phyloP scores from a whole-genome alignment of 2,113 vertebrate genomes.

The Sturnira hondurensis region DNA sequence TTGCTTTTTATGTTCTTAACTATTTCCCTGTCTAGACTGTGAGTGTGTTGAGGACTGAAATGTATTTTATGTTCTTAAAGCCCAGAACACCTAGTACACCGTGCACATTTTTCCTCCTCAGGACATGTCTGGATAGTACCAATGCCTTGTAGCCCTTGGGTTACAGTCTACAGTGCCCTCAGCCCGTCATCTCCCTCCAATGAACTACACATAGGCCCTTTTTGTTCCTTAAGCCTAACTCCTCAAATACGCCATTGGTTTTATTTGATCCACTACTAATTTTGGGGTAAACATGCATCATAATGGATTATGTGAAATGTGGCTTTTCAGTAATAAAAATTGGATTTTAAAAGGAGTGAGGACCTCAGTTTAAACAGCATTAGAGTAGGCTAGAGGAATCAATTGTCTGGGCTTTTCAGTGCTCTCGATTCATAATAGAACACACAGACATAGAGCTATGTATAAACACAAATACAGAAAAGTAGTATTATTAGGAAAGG shows the following conservation, averaged over 20 bases:
- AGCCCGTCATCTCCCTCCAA: not conserved
- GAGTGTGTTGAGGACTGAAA: not conserved
- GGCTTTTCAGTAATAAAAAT: not conserved
- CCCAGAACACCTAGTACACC: not conserved
- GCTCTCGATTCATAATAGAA: not conserved
- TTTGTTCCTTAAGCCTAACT: not conserved
- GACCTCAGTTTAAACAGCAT: not conserved
- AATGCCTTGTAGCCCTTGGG: not conserved
- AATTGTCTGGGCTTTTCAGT: not conserved
- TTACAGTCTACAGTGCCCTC: not conserved
- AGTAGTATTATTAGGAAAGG: not conserved
- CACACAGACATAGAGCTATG: not conserved
- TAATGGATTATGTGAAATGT: not conserved
- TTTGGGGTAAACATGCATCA: not conserved
- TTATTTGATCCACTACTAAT: not conserved
- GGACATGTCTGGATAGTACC: not conserved
- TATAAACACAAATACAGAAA: not conserved
- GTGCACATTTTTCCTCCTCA: not conserved
- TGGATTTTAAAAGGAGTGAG: slow-evolving; percentile 12
- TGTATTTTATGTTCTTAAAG: not conserved
- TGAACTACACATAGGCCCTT: not conserved
- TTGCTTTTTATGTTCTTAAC: not conserved
- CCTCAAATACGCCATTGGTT: not conserved
- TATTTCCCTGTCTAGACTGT: not conserved
- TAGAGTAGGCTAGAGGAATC: not conserved